Evolutionary conservation across 1,140 invertebrate genomes (phyloP), one percentile per base, ranked within the genome.

Genomic region (Ptiloglossa arizonensis): DNA sequence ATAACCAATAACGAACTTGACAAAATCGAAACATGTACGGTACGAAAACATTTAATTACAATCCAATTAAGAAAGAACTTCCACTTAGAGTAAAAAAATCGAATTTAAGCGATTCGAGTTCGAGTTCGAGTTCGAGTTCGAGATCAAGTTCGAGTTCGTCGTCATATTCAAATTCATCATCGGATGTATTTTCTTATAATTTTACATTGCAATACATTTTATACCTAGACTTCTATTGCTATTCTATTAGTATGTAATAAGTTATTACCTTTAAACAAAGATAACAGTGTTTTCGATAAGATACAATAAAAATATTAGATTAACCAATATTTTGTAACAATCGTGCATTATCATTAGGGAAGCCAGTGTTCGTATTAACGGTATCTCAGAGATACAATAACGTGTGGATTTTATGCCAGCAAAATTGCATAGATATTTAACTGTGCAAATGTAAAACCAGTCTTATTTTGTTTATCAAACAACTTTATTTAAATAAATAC

Each of bases 11-110:
- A 22, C 32, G 32, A 32, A 0, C 6, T 3, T n/a, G 22, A 56
- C 15, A 22, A 41, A 22, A 24, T 60, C n/a, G 8, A 5, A 60
- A 59, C 11, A 81, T 87, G 72, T 82, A 87, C 22, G 87, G 83
- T 5, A 78, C 73, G 2, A 86, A 54, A 27, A 88, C 88, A 2
- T 54, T 87, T 19, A 90, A 75, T 76, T 88, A 86, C 38, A 79
- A 89, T 60, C 29, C 38, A 9, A 2, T 75, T 0, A 41, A 60
- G 5, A 52, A 11, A 11, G 44, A 78, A 24, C 48, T 82, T 35
- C 54, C 64, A 3, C 29, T 24, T 11, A 60, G 54, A 5, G 50
- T 80, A 0, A 75, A 66, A 48, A 41, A 1, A 1, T 48, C 57
- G 6, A 66, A 35, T 44, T 66, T 87, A 32, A 87, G 66, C 32